These are phyloP conservation scores for Chrysemys picta DNA, from an alignment of 2,113 vertebrate species.

Conservation along the genomic window DNA sequence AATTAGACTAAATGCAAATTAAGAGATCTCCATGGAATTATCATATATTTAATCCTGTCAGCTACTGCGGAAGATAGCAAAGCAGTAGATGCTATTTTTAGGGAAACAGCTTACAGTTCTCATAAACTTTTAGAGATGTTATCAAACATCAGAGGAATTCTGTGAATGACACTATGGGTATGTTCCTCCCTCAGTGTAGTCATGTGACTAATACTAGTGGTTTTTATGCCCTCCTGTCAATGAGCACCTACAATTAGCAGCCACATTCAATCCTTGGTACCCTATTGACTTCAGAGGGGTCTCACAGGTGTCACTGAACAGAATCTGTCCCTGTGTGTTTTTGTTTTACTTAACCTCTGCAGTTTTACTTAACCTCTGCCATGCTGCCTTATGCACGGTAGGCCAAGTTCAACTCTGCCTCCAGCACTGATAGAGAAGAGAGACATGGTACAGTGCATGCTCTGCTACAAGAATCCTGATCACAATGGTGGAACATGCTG, in stretches of 20 bases:
- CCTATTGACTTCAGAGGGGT: background rate
- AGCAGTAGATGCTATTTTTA: constrained; percentile 44
- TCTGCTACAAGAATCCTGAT: background rate
- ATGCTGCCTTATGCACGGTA: background rate
- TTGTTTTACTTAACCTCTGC: background rate
- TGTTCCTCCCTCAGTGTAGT: background rate
- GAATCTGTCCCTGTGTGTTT: background rate
- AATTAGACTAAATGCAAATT: constrained; percentile 54
- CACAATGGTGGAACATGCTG: background rate
- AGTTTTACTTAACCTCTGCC: background rate
- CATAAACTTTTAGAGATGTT: constrained; percentile 26
- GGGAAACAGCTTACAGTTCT: background rate
- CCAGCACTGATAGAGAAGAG: background rate
- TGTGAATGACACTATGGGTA: background rate
- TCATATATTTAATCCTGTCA: constrained; percentile 39
- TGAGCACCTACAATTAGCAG: background rate
- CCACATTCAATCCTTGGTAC: background rate
- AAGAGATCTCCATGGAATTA: constrained; percentile 40
- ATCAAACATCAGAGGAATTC: constrained; percentile 32
- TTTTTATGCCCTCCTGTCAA: background rate
- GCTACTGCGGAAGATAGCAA: constrained; percentile 12
- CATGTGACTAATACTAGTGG: background rate
- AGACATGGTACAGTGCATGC: background rate
- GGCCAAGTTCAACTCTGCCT: background rate
- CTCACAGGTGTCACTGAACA: background rate